Base-by-base conservation (phyloP, 2,797 vertebrate genomes). In the Balearica regulorum region DNA sequence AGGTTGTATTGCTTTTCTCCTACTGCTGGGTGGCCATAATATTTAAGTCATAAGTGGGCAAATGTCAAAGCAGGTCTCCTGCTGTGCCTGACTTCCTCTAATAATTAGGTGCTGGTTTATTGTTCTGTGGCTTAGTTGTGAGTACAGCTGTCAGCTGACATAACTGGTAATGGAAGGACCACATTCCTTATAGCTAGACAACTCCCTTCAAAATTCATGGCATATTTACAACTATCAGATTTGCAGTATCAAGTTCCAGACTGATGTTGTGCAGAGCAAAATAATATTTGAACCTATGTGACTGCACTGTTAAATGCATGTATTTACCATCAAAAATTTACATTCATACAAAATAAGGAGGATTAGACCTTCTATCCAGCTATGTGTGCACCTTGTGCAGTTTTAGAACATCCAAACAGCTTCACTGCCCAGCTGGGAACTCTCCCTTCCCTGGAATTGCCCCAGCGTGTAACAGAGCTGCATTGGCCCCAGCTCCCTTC, bases 41-140 rank as follows among this genome's bases (percentile, higher is more conserved):
- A 89, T 89, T 94, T 71, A 90, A 96, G 82, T 92, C 87, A 95
- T 73, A 96, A 91, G 86, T 51, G 91, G 92, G 82, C 82, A 97
- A 95, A 94, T 94, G 95, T 97, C 97, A 96, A 89, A 88, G 89
- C 82, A 84, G 87, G 43, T 81, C 58, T 91, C 94, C 93, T 11
- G 25, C 82, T 72, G 92, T 60, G 87, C 82, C 82, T 83, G 89
- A 88, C 87, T 96, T 89, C 85, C 82, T 94, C 44, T 60, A 48
- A 93, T 90, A 95, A 97, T 90, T 87, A 90, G 93, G 89, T 83
- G 90, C 54, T 89, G 77, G 3, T 94, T 92, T 95, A 87, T 95
- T 96, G 93, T 95, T 80, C 77, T 39, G 70, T 55, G 80, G 35
- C 60, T 84, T 61, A 57, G 86, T 5, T 79, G 86, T 57, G 90